A percentile compares a stretch with the other conserved stretches of the same genome.
phyloP scores from a whole-genome alignment of 1,140 invertebrate genomes.

The Micrasema longulum region DNA sequence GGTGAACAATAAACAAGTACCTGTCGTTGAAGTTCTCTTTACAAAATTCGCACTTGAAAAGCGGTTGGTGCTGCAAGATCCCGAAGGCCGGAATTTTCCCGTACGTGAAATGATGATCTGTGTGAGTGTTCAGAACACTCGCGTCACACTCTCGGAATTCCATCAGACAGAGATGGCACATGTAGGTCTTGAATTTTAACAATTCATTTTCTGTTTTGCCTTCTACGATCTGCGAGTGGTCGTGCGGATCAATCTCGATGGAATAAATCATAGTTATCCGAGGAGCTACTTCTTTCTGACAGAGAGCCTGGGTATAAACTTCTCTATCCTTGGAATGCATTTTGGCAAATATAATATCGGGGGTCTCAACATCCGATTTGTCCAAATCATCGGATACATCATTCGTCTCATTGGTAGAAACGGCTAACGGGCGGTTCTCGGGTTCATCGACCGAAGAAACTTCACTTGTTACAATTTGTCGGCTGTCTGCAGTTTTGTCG shows the following conservation, averaged over 20 bases:
- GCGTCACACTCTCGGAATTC: slow-evolving; percentile 42
- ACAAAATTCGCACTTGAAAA: slow-evolving; percentile 45
- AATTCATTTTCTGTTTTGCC: slow-evolving; percentile 30
- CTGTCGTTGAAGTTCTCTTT: slow-evolving; percentile 26
- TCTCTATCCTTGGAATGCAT: slow-evolving; percentile 29
- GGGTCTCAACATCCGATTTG: slow-evolving; percentile 17
- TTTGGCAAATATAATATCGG: slow-evolving; percentile 33
- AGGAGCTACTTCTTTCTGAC: slow-evolving; percentile 40
- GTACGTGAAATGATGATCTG: slow-evolving; percentile 24
- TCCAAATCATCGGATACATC: neutral
- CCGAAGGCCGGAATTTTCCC: neutral
- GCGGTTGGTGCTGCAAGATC: slow-evolving; percentile 16
- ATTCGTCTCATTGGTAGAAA: neutral
- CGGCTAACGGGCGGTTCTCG: neutral
- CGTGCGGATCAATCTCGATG: neutral
- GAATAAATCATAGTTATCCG: slow-evolving; percentile 35
- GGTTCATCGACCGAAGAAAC: neutral
- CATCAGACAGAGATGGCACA: slow-evolving; percentile 44
- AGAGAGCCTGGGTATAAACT: slow-evolving; percentile 23
- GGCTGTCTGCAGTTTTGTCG: neutral
- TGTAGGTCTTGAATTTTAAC: slow-evolving; percentile 39
- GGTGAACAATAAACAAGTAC: slow-evolving; percentile 43
- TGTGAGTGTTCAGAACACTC: slow-evolving; percentile 14
- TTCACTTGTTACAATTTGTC: neutral
- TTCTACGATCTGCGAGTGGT: slow-evolving; percentile 11